Conservation (phyloP, 2,797 vertebrate genomes). For the Pelochelys cantorii region DNA sequence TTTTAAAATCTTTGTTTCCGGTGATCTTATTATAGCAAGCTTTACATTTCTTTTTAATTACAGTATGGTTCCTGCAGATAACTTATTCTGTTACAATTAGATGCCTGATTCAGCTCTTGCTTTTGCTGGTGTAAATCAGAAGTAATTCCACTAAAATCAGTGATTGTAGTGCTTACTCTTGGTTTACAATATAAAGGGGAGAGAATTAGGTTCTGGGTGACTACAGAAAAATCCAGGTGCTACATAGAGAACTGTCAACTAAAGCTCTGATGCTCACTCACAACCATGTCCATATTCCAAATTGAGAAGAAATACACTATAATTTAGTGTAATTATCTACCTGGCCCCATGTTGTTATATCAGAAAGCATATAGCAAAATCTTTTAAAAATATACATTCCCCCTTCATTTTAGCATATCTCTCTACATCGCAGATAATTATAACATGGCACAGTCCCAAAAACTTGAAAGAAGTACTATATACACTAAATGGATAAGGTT, state of each 20-base stretch:
- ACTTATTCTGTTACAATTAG: neutral
- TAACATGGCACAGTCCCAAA: rapidly evolving
- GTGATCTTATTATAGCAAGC: conserved; percentile 57
- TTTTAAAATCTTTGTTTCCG: conserved; percentile 60
- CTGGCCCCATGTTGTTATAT: neutral
- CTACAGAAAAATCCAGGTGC: conserved; percentile 53
- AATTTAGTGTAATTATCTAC: neutral
- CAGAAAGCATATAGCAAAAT: neutral
- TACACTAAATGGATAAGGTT: neutral
- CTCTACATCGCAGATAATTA: rapidly evolving
- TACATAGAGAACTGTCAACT: neutral
- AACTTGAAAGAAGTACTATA: rapidly evolving
- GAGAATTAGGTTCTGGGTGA: neutral
- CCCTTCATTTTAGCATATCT: neutral
- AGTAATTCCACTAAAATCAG: neutral
- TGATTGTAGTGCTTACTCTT: rapidly evolving
- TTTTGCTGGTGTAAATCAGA: rapidly evolving
- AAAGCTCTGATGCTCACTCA: neutral
- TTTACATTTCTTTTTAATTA: conserved; percentile 57
- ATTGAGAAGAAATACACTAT: neutral
- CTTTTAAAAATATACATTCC: neutral
- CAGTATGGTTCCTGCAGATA: neutral
- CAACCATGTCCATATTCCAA: neutral
- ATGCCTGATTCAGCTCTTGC: neutral
- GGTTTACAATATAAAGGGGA: neutral